These are phyloP conservation scores for Arctocebus calabarensis DNA, from an alignment of 2,797 vertebrate species.

Conservation along the genomic window DNA sequence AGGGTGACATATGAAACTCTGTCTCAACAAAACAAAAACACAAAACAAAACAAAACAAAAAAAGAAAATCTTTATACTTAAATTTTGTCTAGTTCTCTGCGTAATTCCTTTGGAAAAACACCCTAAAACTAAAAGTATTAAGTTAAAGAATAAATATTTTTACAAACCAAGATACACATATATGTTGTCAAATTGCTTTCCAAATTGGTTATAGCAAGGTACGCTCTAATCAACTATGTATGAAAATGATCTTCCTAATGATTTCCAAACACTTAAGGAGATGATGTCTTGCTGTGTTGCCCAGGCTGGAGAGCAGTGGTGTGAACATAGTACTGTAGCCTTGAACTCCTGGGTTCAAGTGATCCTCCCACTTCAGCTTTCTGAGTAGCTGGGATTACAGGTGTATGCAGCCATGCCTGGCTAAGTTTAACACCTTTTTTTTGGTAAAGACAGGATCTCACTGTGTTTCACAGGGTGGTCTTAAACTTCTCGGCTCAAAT, in stretches of 20 bases:
- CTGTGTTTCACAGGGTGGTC: no score
- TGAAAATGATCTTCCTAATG: background rate
- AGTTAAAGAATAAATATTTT: conserved; percentile 35
- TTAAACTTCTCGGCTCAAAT: background rate
- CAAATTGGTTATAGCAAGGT: background rate
- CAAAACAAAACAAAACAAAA: no score
- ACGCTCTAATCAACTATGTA: background rate
- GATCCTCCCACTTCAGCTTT: background rate
- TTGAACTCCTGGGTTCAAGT: background rate
- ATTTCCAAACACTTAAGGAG: background rate
- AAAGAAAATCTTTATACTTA: conserved; percentile 28
- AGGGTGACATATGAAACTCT: no score
- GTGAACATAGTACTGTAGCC: background rate
- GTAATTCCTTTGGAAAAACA: background rate
- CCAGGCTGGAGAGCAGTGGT: background rate
- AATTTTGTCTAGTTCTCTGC: background rate
- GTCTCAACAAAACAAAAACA: no score
- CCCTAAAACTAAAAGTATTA: background rate
- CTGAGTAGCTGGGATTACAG: background rate
- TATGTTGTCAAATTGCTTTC: conserved; percentile 25
- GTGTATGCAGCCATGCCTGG: background rate
- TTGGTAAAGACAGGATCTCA: background rate
- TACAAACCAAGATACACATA: background rate
- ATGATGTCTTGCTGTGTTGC: background rate
- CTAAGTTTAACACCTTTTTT: background rate